phyloP scores from a whole-genome alignment of 2,113 vertebrate species.

The Pitta sordida region DNA sequence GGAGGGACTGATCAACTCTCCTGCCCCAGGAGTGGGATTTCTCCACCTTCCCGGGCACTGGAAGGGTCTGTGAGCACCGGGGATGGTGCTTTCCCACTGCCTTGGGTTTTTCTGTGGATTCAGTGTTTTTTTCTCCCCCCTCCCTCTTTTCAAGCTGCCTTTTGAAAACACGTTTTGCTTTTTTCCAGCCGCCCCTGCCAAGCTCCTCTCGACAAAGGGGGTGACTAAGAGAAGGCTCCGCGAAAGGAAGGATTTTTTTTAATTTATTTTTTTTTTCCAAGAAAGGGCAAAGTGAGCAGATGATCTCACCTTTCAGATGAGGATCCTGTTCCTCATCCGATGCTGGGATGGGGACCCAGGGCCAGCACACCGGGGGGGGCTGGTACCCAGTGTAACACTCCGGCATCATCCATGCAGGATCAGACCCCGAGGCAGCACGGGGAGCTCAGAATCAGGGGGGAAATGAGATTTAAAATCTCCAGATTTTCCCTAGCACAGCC shows the following conservation, averaged over 20 bases:
- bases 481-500: not conserved
- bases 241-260: slow-evolving; percentile 33
- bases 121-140: not conserved
- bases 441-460: not conserved
- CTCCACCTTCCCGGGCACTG: not conserved
- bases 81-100: not conserved
- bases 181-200: slow-evolving; percentile 70
- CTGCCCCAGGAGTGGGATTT: rapidly evolving
- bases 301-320: slow-evolving; percentile 70
- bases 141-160: not conserved
- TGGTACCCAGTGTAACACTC: rapidly evolving
- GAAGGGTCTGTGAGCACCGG: not conserved
- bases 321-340: not conserved
- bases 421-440: rapidly evolving
- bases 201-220: slow-evolving; percentile 68
- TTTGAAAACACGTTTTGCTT: slow-evolving; percentile 51
- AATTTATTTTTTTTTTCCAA: slow-evolving; percentile 38
- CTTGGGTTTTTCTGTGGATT: not conserved
- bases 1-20: not conserved
- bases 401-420: not conserved
- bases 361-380: rapidly evolving
- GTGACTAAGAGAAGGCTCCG: slow-evolving; percentile 70
- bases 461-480: not conserved
- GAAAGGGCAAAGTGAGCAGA: slow-evolving; percentile 39
- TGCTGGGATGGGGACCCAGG: not conserved